Conservation (phyloP, 2,888 invertebrate genomes). For the Ptilodon capucinus region DNA sequence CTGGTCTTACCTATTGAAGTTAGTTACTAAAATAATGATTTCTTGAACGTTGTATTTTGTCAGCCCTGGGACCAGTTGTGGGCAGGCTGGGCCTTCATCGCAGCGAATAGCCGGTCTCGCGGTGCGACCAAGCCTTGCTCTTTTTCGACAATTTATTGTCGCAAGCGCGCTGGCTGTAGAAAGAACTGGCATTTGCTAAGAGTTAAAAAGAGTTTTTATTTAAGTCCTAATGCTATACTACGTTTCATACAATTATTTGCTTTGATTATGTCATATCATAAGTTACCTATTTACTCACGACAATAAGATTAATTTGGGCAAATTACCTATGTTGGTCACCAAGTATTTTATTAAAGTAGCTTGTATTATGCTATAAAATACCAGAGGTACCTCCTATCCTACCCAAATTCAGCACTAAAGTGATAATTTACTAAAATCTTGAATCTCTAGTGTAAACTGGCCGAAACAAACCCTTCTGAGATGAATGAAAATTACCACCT, state of each 20-base stretch:
- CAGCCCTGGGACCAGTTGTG: conserved; percentile 7
- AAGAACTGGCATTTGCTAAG: not conserved
- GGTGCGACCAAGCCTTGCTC: conserved; percentile 20
- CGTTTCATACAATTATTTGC: too few relatives aligned
- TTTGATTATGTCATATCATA: too few relatives aligned
- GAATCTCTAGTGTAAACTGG: conserved; percentile 27
- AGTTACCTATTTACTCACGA: too few relatives aligned
- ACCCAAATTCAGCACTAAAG: not conserved
- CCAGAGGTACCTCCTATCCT: too few relatives aligned
- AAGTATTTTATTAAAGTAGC: too few relatives aligned
- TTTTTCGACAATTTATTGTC: conserved; percentile 36
- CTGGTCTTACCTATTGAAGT: too few relatives aligned
- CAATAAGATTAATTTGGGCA: too few relatives aligned
- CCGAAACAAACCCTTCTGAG: conserved; percentile 45
- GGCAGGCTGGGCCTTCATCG: conserved; percentile 26
- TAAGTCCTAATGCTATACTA: too few relatives aligned
- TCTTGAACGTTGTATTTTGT: not conserved
- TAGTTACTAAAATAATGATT: too few relatives aligned
- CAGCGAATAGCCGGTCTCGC: conserved; percentile 16
- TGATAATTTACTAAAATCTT: conserved; percentile 2
- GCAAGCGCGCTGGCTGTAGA: not conserved
- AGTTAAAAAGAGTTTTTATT: too few relatives aligned
- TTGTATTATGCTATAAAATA: too few relatives aligned
- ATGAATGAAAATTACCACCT: conserved; percentile 65
- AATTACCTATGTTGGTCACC: too few relatives aligned